Evolutionary conservation across 2,113 vertebrate species (phyloP), one percentile per base, ranked within the genome.

Genomic region (Callionymus lyra): DNA sequence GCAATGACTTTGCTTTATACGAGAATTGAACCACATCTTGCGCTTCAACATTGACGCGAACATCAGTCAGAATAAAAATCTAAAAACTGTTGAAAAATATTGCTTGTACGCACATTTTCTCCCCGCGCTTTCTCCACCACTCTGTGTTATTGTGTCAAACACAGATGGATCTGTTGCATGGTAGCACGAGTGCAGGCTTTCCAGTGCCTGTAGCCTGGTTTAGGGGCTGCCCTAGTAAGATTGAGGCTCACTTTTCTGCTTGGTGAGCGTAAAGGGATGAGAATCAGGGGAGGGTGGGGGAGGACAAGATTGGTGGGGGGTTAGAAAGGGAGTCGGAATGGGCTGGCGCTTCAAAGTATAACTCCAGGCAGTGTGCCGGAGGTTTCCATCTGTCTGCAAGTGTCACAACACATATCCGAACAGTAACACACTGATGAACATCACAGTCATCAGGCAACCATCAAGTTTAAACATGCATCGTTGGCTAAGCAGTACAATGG

Each of bases 351-450:
- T 76, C 56, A 72, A 72, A 74, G 51, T 48, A 37, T 69, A 61
- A 76, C 70, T 61, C 59, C 64, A 61, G 50, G 74, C 56, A 11
- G 41, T 57, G 61, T 55, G 74, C 74, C 74, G 56, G 59, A 80
- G 70, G 80, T 75, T 71, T 74, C 77, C 76, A 80, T 80, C 77
- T 78, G 76, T 74, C 58, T 13, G 63, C 66, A 64, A 68, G 63
- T 64, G 48, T 43, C 46, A 50, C 68, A 64, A 66, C 64, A 61
- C 18, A 47, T 44, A 62, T 45, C 45, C 32, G 60, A 48, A 14
- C 32, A 12, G 4, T 27, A 35, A 35, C 6, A 59, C 19, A 41
- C 58, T 54, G 63, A 72, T 39, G 68, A 59, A 75, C 62, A 56
- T 27, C 53, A 36, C 16, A 42, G 37, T 66, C 45, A 38, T 74